Evolutionary conservation across 2,888 invertebrate genomes (phyloP).

Genomic region (Drosophila greeni): DNA sequence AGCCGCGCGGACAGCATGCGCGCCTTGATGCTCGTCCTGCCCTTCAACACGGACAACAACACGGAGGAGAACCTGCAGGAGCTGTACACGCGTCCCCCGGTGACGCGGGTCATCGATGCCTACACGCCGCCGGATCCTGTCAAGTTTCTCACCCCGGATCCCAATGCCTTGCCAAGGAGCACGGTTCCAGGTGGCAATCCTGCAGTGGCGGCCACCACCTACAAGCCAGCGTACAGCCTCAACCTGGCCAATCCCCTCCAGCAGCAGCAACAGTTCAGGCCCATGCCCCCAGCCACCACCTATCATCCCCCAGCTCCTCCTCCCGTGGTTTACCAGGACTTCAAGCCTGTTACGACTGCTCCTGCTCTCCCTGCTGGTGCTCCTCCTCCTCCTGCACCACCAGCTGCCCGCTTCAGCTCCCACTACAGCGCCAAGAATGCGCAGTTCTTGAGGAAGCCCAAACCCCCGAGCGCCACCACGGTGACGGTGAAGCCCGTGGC

Average conservation of each 20-base stretch:
- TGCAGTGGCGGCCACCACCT: slow-evolving; percentile 79
- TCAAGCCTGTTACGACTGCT: slow-evolving; percentile 58
- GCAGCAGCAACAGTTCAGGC: slow-evolving; percentile 42
- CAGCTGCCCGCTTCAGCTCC: slow-evolving; percentile 75
- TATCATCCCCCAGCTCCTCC: slow-evolving; percentile 69
- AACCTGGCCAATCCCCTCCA: slow-evolving; percentile 18
- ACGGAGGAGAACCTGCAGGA: slow-evolving; percentile 77
- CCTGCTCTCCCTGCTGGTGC: slow-evolving; percentile 41
- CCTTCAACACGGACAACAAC: slow-evolving; percentile 77
- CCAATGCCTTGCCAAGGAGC: slow-evolving; percentile 62
- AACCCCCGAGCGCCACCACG: slow-evolving; percentile 41
- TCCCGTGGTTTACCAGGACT: slow-evolving; percentile 64
- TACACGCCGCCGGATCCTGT: slow-evolving; percentile 74
- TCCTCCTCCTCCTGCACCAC: slow-evolving; percentile 9
- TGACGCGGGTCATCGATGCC: slow-evolving; percentile 76
- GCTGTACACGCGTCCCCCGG: slow-evolving; percentile 77
- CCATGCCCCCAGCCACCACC: slow-evolving; percentile 69
- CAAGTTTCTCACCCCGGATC: slow-evolving; percentile 73
- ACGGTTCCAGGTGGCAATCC: slow-evolving; percentile 69
- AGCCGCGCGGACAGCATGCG: slow-evolving; percentile 78
- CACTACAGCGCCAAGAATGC: slow-evolving; percentile 79
- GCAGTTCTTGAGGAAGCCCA: slow-evolving; percentile 66
- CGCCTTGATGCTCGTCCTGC: slow-evolving; percentile 78
- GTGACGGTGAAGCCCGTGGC: slow-evolving; percentile 71
- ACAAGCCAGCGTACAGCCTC: slow-evolving; percentile 77